phyloP scores from a whole-genome alignment of 2,888 invertebrate genomes.

The Cephus pulcher region DNA sequence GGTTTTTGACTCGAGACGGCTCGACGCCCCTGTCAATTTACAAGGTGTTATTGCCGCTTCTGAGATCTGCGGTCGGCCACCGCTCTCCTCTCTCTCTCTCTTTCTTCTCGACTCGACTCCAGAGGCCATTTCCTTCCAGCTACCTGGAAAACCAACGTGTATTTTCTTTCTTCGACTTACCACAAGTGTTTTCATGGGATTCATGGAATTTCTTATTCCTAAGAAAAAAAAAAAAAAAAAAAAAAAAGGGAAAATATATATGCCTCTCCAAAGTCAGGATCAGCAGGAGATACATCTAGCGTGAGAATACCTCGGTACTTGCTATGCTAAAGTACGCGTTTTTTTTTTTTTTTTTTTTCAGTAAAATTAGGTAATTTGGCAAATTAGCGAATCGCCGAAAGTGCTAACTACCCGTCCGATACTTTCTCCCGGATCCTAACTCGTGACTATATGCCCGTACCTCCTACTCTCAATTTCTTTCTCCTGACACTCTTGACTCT shows the following conservation, averaged over 20 bases:
- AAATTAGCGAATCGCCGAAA: conserved; percentile 1
- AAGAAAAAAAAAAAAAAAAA: no score
- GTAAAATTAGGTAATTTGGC: background rate
- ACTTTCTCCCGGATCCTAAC: conserved; percentile 46
- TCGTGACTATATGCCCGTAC: conserved; percentile 27
- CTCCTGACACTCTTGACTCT: conserved; percentile 20
- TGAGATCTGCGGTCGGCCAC: background rate
- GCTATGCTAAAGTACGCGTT: background rate
- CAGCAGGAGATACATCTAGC: background rate
- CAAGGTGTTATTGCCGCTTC: background rate
- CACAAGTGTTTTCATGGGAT: background rate
- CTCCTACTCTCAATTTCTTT: conserved; percentile 27
- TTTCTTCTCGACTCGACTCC: background rate
- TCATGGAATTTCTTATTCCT: background rate
- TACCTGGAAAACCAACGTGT: background rate
- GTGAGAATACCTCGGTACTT: background rate
- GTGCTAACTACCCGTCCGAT: conserved; percentile 19
- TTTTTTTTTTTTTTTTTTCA: background rate
- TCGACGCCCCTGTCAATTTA: conserved; percentile 37
- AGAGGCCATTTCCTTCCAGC: background rate
- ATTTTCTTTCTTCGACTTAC: background rate
- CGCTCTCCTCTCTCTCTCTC: background rate
- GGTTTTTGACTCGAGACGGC: conserved; percentile 46
- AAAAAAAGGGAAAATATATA: no score
- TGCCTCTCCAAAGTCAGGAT: background rate